phyloP scores from a whole-genome alignment of 2,113 vertebrate species.

The Aptenodytes patagonicus region DNA sequence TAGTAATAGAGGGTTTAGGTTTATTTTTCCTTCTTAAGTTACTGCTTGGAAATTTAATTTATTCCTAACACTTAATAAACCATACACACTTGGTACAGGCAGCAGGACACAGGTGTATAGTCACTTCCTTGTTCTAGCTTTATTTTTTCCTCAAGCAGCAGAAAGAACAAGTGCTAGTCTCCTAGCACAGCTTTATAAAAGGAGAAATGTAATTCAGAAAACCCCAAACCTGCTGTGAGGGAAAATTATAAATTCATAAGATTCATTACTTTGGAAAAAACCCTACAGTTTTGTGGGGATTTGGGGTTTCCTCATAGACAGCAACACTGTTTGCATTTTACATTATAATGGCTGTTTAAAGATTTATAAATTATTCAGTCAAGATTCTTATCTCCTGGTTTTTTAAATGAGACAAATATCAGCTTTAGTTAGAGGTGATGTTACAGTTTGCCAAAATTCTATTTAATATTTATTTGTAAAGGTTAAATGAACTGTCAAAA shows the following conservation, averaged over 20 bases:
- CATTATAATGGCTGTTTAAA: background rate
- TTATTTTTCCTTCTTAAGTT: background rate
- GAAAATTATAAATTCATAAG: background rate
- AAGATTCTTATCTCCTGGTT: background rate
- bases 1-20: background rate
- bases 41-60: background rate
- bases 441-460: background rate
- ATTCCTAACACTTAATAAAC: background rate
- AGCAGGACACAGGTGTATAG: background rate
- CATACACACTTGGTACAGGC: background rate
- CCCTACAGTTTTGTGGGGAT: background rate
- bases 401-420: background rate
- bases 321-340: background rate
- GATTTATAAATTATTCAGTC: constrained; percentile 14
- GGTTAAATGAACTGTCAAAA: background rate
- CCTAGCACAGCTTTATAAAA: background rate
- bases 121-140: background rate
- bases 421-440: background rate
- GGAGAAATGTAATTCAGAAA: background rate
- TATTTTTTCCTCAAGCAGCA: background rate
- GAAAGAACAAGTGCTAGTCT: background rate
- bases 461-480: background rate
- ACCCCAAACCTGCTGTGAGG: background rate
- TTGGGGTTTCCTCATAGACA: background rate
- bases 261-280: background rate